Base-by-base conservation (phyloP, 1,140 invertebrate species). In the Drosophila biarmipes region DNA sequence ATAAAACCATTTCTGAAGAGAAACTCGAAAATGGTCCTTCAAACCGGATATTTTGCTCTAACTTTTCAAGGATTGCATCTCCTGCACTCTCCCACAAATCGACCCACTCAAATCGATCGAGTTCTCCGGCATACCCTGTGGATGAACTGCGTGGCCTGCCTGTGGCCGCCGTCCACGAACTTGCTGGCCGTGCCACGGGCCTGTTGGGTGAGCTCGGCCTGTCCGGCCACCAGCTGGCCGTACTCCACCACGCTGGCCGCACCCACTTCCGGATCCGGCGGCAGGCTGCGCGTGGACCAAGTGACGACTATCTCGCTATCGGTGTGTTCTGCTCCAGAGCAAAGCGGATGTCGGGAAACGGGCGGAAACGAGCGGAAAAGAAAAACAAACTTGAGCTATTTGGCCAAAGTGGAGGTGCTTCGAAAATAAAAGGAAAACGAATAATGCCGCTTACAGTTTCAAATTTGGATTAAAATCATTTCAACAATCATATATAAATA, bases 261-360 rank as follows among this genome's bases (percentile, higher is more conserved):
- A 93, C 96, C 98, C 90, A 97, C 94, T 17, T 97, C 97, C 31
- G 95, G 96, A 95, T 73, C 94, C 92, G 29, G 93, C 78, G 5
- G 97, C 96, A 73, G 95, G 76, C 95, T 94, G 69, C 94, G 94
- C 31, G 98, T 99, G 1, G 95, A 96, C 98, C 98, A 99, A 55
- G 97, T 98, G 15, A 98, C 95, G 38, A 97, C 94, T 92, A 98
- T 96, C 74, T 97, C 94, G 68, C 93, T 81, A 17, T 76, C 84
- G 59, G 86, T 72, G 62, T 63, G 63, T 54, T 91, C 90, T 91
- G 73, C 34, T 67, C 62, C 52, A 45, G 54, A 29, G 11, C 34
- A 42, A 17, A 45, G 56, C 52, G 34, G 21, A 34, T 17, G 38
- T 24, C 27, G 31, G 29, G 40, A 43, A 37, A 59, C 63, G 12